Conservation (phyloP, 2,888 invertebrate genomes). For the Megamerina dolium region DNA sequence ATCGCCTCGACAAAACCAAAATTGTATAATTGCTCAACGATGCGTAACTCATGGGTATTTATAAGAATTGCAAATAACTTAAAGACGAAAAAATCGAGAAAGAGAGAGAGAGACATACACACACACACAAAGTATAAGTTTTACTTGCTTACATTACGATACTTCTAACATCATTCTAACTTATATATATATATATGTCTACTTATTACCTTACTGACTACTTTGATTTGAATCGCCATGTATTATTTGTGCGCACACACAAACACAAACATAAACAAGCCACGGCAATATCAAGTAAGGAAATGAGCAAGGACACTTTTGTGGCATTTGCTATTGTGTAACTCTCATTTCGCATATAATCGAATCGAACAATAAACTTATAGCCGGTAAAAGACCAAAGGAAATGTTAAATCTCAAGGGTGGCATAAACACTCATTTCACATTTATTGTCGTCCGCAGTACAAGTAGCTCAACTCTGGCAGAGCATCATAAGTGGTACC, state of each 20-base stretch:
- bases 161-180: too few relatives aligned
- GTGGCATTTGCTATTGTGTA: constrained; percentile 2
- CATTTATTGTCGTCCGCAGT: too few relatives aligned
- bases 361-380: too few relatives aligned
- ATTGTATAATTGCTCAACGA: constrained; percentile 32
- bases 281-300: too few relatives aligned
- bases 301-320: constrained; percentile 11
- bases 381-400: background rate
- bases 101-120: constrained; percentile 3
- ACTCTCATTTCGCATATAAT: too few relatives aligned
- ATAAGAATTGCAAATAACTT: constrained; percentile 41
- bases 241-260: too few relatives aligned
- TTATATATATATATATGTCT: too few relatives aligned
- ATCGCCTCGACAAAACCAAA: too few relatives aligned
- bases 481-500: constrained; percentile 35
- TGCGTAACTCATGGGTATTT: constrained; percentile 40
- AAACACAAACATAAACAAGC: too few relatives aligned
- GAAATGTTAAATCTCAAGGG: constrained; percentile 12
- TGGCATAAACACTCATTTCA: constrained; percentile 10
- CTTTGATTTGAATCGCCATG: too few relatives aligned
- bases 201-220: too few relatives aligned
- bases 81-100: constrained; percentile 27
- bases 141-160: background rate
- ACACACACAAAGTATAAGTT: background rate
- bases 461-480: constrained; percentile 9